phyloP scores from a whole-genome alignment of 2,888 invertebrate species.

The Craniophora ligustri region DNA sequence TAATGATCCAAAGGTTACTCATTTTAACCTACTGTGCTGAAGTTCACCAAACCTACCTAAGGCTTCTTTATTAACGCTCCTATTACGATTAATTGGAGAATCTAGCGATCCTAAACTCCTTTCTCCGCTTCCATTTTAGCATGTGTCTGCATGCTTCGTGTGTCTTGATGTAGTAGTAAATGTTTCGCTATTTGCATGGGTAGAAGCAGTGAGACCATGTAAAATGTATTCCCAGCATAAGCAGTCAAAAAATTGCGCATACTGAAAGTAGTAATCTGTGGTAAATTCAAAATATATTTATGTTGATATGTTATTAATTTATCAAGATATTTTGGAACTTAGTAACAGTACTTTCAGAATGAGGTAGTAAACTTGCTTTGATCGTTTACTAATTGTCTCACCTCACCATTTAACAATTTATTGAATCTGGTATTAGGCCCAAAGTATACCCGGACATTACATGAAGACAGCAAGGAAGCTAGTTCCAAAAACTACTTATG shows the following conservation, averaged over 20 bases:
- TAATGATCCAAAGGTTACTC: constrained; percentile 68
- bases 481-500: constrained; percentile 12
- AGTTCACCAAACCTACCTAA: constrained; percentile 62
- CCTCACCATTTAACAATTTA: constrained; percentile 12
- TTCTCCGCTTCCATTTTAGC: constrained; percentile 58
- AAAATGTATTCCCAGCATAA: constrained; percentile 8
- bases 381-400: constrained; percentile 16
- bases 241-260: not conserved
- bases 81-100: constrained; percentile 61
- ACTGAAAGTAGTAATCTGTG: not conserved
- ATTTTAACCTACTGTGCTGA: constrained; percentile 72
- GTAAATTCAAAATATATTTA: not conserved
- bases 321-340: constrained; percentile 10
- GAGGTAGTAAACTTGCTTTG: constrained; percentile 12
- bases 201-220: constrained; percentile 29
- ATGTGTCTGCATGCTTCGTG: constrained; percentile 61
- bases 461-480: constrained; percentile 19
- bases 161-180: constrained; percentile 43
- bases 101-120: constrained; percentile 54
- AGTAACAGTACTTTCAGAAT: constrained; percentile 3
- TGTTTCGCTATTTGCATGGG: constrained; percentile 54
- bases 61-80: constrained; percentile 67
- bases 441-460: constrained; percentile 5
- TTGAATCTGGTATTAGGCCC: constrained; percentile 6
- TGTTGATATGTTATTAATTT: not conserved